These are phyloP conservation scores for Cheilosia grossa DNA, from an alignment of 2,888 invertebrate genomes.

Conservation along the genomic window DNA sequence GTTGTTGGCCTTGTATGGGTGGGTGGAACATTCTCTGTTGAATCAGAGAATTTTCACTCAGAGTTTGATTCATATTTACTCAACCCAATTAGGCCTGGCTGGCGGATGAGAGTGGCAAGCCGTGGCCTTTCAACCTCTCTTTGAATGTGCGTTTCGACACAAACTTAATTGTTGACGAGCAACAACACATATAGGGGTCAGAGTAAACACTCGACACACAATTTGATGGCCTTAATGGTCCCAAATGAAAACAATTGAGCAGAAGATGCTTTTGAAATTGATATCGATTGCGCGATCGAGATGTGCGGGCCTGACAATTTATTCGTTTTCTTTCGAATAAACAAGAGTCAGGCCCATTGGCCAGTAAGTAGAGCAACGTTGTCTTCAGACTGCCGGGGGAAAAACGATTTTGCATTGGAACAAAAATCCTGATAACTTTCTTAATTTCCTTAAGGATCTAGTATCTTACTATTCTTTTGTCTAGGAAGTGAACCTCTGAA, in stretches of 20 bases:
- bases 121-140: constrained; percentile 53
- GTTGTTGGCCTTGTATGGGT: constrained; percentile 12
- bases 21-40: constrained; percentile 30
- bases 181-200: constrained; percentile 66
- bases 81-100: constrained; percentile 50
- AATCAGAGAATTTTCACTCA: constrained; percentile 64
- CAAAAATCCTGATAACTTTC: too few relatives aligned
- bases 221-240: constrained; percentile 55
- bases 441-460: too few relatives aligned
- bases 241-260: constrained; percentile 59
- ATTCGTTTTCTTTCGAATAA: constrained; percentile 13
- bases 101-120: constrained; percentile 16
- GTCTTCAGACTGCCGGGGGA: neutral
- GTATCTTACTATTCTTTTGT: too few relatives aligned
- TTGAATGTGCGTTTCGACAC: constrained; percentile 63
- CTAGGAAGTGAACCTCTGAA: too few relatives aligned
- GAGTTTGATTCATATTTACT: constrained; percentile 57
- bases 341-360: neutral
- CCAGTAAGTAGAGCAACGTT: neutral
- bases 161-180: constrained; percentile 73
- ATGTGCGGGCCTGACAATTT: constrained; percentile 34
- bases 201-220: constrained; percentile 66
- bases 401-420: too few relatives aligned
- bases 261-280: constrained; percentile 58
- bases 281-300: constrained; percentile 43